Conservation (phyloP, 2,888 invertebrate species). For the Tridacna crocea region DNA sequence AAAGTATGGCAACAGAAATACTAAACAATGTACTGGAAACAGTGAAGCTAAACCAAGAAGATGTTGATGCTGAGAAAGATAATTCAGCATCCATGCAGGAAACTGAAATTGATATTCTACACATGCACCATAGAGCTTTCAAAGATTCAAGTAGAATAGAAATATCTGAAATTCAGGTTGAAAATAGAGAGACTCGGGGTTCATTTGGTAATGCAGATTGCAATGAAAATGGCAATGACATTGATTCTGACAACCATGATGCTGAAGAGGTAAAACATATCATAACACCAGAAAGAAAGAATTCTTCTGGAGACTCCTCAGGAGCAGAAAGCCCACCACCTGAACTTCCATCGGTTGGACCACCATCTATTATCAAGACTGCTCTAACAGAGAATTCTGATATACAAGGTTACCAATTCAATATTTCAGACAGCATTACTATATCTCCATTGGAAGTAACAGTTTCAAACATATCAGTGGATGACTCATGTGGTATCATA, state of each 20-base stretch:
- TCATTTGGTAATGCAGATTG: conserved; percentile 3
- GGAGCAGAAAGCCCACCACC: conserved; percentile 29
- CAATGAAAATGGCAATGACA: not conserved
- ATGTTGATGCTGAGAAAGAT: conserved; percentile 29
- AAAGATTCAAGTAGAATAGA: not conserved
- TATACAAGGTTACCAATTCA: too few relatives aligned
- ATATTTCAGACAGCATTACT: too few relatives aligned
- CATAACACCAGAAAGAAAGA: not conserved
- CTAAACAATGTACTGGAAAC: conserved; percentile 42
- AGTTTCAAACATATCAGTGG: too few relatives aligned
- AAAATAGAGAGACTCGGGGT: too few relatives aligned
- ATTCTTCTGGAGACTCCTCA: not conserved
- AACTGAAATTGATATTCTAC: conserved; percentile 34
- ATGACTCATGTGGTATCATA: too few relatives aligned
- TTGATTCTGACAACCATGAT: not conserved
- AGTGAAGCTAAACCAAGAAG: conserved; percentile 38
- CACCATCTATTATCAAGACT: conserved; percentile 23
- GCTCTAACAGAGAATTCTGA: too few relatives aligned
- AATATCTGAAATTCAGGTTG: not conserved
- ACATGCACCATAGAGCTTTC: conserved; percentile 20
- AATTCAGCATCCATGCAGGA: conserved; percentile 42
- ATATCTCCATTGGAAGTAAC: too few relatives aligned
- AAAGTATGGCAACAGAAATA: conserved; percentile 43
- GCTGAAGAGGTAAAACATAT: not conserved
- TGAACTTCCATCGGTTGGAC: conserved; percentile 36